Conservation (phyloP, 2,888 invertebrate genomes). For the Cryptosula pallasiana region DNA sequence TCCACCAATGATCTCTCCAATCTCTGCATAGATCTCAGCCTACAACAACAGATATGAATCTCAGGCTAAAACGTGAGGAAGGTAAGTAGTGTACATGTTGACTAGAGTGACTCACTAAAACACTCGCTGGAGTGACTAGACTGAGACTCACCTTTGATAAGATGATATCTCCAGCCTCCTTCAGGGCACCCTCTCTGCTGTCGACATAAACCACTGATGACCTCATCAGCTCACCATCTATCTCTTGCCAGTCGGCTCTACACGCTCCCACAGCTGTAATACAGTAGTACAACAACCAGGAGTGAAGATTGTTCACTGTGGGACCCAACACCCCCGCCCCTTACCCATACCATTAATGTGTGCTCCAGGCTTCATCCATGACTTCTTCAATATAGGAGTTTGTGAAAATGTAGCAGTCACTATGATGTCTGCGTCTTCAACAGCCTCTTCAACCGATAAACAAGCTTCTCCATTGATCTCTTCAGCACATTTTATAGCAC, state of each 20-base stretch:
- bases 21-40: constrained; percentile 57
- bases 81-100: too few relatives aligned
- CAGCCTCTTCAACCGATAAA: constrained; percentile 55
- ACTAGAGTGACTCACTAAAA: too few relatives aligned
- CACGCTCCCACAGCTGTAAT: constrained; percentile 60
- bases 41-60: too few relatives aligned
- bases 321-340: too few relatives aligned
- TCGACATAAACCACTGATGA: constrained; percentile 59
- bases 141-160: constrained; percentile 55
- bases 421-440: constrained; percentile 61
- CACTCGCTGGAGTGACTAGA: too few relatives aligned
- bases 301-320: too few relatives aligned
- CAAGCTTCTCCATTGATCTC: constrained; percentile 42
- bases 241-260: constrained; percentile 57
- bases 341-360: constrained; percentile 62
- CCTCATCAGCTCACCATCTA: constrained; percentile 58
- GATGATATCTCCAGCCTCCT: constrained; percentile 58
- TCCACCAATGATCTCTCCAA: constrained; percentile 59
- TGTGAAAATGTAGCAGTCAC: constrained; percentile 60
- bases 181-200: constrained; percentile 56
- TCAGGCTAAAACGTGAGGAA: too few relatives aligned
- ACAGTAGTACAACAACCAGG: not conserved
- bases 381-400: constrained; percentile 56
- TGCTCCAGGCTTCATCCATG: constrained; percentile 58
- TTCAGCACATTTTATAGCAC: constrained; percentile 46